Evolutionary conservation across 35 echinoderm and acorn worm genomes (phyloP).

Genomic region (Heliocidaris erythrogramma): DNA sequence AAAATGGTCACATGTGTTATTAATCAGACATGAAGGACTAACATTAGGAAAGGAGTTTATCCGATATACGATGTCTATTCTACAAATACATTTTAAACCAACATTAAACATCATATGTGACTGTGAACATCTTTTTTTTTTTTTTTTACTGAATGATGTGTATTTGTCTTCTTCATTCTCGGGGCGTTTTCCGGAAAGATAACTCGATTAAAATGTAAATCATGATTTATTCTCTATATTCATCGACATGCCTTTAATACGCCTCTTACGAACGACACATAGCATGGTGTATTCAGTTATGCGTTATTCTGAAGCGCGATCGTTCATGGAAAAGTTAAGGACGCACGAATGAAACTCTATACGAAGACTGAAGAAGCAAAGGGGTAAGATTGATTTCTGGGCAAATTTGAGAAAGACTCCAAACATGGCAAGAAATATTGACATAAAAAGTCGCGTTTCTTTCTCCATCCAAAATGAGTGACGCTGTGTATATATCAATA

Average conservation of each 20-base stretch:
- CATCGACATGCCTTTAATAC: background rate
- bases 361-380: background rate
- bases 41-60: background rate
- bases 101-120: background rate
- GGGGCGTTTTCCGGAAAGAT: background rate
- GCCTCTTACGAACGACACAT: background rate
- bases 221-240: background rate
- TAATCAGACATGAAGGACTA: background rate
- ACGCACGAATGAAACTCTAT: background rate
- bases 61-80: background rate
- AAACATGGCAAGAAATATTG: background rate
- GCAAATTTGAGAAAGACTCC: conserved; percentile 10
- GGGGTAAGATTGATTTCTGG: background rate
- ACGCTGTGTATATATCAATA: background rate
- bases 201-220: background rate
- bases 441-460: background rate
- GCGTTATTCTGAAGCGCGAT: background rate
- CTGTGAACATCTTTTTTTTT: too few relatives aligned
- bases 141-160: background rate
- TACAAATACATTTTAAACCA: background rate
- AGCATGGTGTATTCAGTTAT: background rate
- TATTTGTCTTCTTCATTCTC: background rate
- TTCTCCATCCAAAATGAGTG: background rate
- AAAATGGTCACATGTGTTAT: background rate
- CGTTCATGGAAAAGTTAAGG: background rate